phyloP scores from a whole-genome alignment of 53 echinoderm and acorn worm genomes.

The Apostichopus leukothele region DNA sequence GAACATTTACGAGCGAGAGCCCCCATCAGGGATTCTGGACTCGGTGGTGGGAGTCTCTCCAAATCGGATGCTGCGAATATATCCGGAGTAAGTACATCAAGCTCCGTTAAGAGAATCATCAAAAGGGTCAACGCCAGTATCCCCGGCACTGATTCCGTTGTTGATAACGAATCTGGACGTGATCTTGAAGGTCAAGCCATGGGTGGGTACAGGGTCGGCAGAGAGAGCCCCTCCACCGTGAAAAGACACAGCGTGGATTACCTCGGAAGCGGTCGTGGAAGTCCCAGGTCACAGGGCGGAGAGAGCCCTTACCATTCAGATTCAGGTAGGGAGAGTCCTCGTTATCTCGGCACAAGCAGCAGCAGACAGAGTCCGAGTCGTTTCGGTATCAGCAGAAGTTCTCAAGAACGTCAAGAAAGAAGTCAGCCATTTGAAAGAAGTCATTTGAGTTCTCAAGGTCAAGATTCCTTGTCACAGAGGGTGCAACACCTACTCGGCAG shows the following conservation, averaged over 20 bases:
- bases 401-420: background rate
- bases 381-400: background rate
- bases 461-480: slow-evolving; percentile 80
- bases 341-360: background rate
- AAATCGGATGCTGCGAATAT: slow-evolving; percentile 43
- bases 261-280: slow-evolving; percentile 14
- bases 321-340: slow-evolving; percentile 40
- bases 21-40: slow-evolving; percentile 34
- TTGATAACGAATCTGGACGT: slow-evolving; percentile 7
- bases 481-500: slow-evolving; percentile 79
- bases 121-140: slow-evolving; percentile 66
- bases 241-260: slow-evolving; percentile 20
- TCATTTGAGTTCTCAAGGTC: slow-evolving; percentile 50
- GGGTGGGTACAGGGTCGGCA: background rate
- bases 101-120: slow-evolving; percentile 92
- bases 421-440: background rate
- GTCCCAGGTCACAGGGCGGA: slow-evolving; percentile 25
- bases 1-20: slow-evolving; percentile 58
- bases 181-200: background rate
- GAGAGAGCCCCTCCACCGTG: background rate
- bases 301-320: slow-evolving; percentile 22
- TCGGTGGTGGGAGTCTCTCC: slow-evolving; percentile 20
- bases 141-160: slow-evolving; percentile 60
- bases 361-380: slow-evolving; percentile 34
- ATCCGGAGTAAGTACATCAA: slow-evolving; percentile 95